Conservation (phyloP, 2,113 vertebrate genomes). For the Desmodus rotundus region DNA sequence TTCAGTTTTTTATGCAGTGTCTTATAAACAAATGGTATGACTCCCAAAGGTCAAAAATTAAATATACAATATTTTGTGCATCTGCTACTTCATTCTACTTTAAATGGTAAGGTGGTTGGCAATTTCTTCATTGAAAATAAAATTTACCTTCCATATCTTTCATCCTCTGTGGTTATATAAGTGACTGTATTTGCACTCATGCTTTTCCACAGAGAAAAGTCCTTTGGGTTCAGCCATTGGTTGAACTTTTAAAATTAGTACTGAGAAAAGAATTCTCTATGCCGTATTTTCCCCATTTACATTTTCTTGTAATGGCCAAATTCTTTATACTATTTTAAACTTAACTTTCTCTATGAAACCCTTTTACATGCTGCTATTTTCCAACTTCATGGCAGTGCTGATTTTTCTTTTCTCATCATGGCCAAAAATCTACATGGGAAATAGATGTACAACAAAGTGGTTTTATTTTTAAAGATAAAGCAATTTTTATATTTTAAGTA, state of each 20-base stretch:
- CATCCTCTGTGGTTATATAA: slow-evolving; percentile 31
- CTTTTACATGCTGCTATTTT: neutral
- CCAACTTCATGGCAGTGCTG: neutral
- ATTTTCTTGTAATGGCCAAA: neutral
- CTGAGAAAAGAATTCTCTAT: slow-evolving; percentile 21
- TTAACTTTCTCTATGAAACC: neutral
- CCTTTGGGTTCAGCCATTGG: neutral
- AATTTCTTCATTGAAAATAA: slow-evolving; percentile 55
- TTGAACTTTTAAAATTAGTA: slow-evolving; percentile 52
- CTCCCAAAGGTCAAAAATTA: slow-evolving; percentile 54
- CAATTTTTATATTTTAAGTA: neutral
- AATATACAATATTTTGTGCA: slow-evolving; percentile 37
- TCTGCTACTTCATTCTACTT: neutral
- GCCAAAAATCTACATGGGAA: neutral
- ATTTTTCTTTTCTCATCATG: neutral
- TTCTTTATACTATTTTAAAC: neutral
- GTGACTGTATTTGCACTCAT: neutral
- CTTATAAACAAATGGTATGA: slow-evolving; percentile 39
- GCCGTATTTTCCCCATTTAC: neutral
- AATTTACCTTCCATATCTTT: slow-evolving; percentile 61
- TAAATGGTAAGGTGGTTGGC: slow-evolving; percentile 38
- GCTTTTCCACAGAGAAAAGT: slow-evolving; percentile 40
- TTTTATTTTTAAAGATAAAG: neutral
- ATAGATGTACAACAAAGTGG: neutral
- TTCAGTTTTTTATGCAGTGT: neutral